Base-by-base conservation (phyloP, 2,888 invertebrate species). In the Patella pellucida region DNA sequence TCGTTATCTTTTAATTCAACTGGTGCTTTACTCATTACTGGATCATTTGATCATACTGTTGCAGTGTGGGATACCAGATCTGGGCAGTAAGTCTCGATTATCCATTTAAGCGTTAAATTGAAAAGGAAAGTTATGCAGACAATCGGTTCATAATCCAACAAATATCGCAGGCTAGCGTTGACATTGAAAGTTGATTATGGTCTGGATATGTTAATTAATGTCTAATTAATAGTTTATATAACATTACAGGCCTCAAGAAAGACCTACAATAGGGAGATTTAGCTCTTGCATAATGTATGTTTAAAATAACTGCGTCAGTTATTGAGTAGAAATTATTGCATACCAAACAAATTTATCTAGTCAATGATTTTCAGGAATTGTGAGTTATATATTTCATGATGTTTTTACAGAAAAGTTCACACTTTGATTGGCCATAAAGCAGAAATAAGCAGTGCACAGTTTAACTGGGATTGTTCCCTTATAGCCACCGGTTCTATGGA, bases 31-130 rank as follows among this genome's bases (percentile, higher is more conserved):
- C 90, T 96, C 78, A 93, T 96, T 84, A 95, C 95, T 0, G 95
- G 95, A 9, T 95, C 95, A 3, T 96, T 96, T 89, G 96, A 96
- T 87, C 93, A 94, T 78, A 95, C 94, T 12, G 94, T 95, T 69
- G 93, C 93, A 27, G 90, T 96, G 81, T 96, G 95, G 95, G 95
- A 96, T 89, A 93, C 93, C 4, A 92, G 95, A 79, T 92, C 92
- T 74, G 89, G 90, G 69, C 85, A 87, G 90, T 90, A 85, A 81
- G 88, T 85, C 15, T n/a, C n/a, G n/a, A n/a, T n/a, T n/a, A n/a
- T n/a, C n/a, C n/a, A n/a, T n/a, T n/a, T n/a, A n/a, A n/a, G n/a
- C n/a, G n/a, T n/a, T 67, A 41, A n/a, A 23, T 12, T 62, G 23
- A 62, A 12, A 16, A 5, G 19, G 2, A n/a, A 11, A 19, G n/a